Percentiles rank a stretch among this genome's conserved stretches.
phyloP scores from a whole-genome alignment of 2,113 vertebrate species.

The Toxostoma redivivum region DNA sequence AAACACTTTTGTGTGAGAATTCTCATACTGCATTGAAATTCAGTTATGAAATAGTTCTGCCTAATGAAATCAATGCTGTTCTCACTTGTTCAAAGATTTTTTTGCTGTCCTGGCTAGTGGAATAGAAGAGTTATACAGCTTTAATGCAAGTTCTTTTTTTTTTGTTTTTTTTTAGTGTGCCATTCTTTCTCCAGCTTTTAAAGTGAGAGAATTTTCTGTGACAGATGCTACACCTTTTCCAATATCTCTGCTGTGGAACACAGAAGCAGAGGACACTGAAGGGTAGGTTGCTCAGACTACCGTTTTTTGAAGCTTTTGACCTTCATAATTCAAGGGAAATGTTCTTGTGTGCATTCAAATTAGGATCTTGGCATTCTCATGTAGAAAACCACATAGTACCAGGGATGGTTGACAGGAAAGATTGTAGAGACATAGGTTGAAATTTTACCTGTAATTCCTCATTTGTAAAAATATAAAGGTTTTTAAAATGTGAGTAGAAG shows the following conservation, averaged over 20 bases:
- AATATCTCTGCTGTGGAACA: conserved; percentile 79
- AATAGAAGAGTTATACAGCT: neutral
- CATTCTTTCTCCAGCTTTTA: conserved; percentile 82
- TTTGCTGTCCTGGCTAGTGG: neutral
- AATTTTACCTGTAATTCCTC: neutral
- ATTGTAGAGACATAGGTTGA: neutral
- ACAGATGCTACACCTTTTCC: conserved; percentile 79
- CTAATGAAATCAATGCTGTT: neutral
- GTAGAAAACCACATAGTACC: neutral
- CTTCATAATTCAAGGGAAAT: neutral
- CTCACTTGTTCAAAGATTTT: neutral
- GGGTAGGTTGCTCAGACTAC: conserved; percentile 66
- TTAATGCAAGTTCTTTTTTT: neutral
- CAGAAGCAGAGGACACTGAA: conserved; percentile 75
- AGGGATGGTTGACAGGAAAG: neutral
- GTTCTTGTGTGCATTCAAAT: neutral
- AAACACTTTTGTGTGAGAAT: neutral
- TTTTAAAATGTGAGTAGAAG: too few species aligned
- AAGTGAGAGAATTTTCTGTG: conserved; percentile 82
- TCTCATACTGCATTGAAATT: neutral
- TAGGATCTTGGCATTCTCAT: neutral
- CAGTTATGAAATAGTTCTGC: neutral
- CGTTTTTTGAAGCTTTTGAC: neutral
- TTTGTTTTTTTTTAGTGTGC: conserved; percentile 68
- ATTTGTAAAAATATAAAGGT: neutral